Base-by-base conservation (phyloP, 1,140 invertebrate genomes). In the Andrena cerasifolii region DNA sequence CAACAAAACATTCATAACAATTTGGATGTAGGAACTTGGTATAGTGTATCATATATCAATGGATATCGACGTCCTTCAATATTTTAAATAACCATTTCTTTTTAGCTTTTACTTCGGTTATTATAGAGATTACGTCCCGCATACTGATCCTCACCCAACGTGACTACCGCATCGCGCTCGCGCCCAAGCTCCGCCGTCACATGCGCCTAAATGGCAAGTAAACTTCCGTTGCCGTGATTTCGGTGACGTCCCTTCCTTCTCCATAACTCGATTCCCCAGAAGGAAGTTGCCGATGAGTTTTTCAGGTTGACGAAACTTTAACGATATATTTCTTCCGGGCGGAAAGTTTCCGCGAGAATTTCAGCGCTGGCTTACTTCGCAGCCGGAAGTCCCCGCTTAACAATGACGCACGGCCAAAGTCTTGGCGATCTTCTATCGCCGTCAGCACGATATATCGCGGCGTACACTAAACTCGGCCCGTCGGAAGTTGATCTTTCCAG, bases 321-420 rank as follows among this genome's bases (percentile, higher is more conserved):
- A 56, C 82, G 58, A 83, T 83, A 83, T 83, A 83, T 83, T 67
- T 68, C 65, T 8, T 10, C 14, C 18, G 36, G 51, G 28, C 53
- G 80, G 40, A 78, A 83, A 82, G 75, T 83, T 74, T 47, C 45
- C 28, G 51, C 24, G 14, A 14, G 63, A 82, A 81, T 82, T 79
- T 82, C 80, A 33, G 63, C 40, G 21, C 12, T 82, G 56, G 63
- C 79, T 62, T 58, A 80, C 73, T 80, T 70, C 65, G 54, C 66
- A 18, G 51, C 63, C 70, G 82, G 71, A 68, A 82, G 61, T 73
- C 68, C 65, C 65, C 76, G 75, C 65, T 78, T 83, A 83, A 83
- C 82, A 51, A 83, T 78, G 82, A 83, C 70, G 63, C 68, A 83
- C 82, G 75, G 31, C 58, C 63, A 45, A 79, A 78, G 74, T 82